Conservation (phyloP, 2,113 vertebrate genomes). For the Taxidea taxus region DNA sequence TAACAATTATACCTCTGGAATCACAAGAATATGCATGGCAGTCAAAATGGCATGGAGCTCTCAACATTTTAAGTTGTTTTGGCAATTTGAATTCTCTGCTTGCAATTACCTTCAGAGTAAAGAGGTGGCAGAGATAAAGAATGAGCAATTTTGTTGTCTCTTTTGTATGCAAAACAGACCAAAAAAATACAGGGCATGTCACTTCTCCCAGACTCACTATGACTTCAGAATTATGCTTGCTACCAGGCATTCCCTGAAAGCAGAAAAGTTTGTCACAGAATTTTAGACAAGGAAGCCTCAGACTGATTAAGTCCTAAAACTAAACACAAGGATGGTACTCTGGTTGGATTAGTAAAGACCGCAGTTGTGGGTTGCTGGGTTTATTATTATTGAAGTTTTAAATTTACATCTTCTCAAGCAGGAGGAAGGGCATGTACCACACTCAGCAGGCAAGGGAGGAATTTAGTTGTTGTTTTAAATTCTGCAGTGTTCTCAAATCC, state of each 20-base stretch:
- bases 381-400: not conserved
- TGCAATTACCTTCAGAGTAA: not conserved
- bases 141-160: not conserved
- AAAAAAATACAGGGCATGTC: not conserved
- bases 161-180: not conserved
- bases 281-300: not conserved
- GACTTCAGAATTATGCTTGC: not conserved
- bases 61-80: not conserved
- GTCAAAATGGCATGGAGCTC: not conserved
- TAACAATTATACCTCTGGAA: not conserved
- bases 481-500: not conserved
- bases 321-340: not conserved
- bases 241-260: not conserved
- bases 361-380: not conserved
- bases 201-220: not conserved
- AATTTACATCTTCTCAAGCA: constrained; percentile 37
- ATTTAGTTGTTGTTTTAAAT: constrained; percentile 20
- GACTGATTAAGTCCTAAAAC: not conserved
- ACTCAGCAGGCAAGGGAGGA: constrained; percentile 21
- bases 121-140: not conserved
- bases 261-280: not conserved
- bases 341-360: not conserved
- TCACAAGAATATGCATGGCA: not conserved
- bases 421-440: constrained; percentile 11
- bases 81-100: not conserved